Percentiles rank a stretch among this genome's conserved stretches.
Conservation (phyloP, 2,113 vertebrate genomes). For the Pelodiscus sinensis region DNA sequence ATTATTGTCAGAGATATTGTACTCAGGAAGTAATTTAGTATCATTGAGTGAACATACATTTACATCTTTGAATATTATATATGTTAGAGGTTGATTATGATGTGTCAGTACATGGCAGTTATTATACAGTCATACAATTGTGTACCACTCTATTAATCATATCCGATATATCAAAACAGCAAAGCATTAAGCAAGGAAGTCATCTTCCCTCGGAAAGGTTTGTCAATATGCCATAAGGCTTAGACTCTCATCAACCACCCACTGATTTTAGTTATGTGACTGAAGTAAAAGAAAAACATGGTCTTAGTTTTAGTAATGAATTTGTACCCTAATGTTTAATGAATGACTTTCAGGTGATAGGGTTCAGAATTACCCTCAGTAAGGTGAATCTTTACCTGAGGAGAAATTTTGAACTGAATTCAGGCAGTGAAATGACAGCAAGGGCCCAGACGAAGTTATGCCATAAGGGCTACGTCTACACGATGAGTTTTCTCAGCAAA, state of each 20-base stretch:
- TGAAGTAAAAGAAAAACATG: background rate
- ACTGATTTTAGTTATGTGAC: background rate
- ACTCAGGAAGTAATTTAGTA: background rate
- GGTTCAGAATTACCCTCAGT: background rate
- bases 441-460: background rate
- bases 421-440: background rate
- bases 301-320: background rate
- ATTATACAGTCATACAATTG: background rate
- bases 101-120: background rate
- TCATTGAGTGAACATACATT: background rate
- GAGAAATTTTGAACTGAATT: background rate
- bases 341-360: background rate
- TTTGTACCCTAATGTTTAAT: background rate
- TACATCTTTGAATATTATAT: background rate
- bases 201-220: background rate
- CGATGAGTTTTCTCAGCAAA: too few relatives aligned
- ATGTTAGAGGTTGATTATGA: background rate
- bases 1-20: background rate
- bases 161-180: background rate
- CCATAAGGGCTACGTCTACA: background rate
- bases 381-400: background rate
- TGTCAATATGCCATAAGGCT: background rate
- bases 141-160: background rate
- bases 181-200: background rate
- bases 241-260: background rate